Base-by-base conservation (phyloP, 2,797 vertebrate genomes). In the Perdix hodgsoniae region DNA sequence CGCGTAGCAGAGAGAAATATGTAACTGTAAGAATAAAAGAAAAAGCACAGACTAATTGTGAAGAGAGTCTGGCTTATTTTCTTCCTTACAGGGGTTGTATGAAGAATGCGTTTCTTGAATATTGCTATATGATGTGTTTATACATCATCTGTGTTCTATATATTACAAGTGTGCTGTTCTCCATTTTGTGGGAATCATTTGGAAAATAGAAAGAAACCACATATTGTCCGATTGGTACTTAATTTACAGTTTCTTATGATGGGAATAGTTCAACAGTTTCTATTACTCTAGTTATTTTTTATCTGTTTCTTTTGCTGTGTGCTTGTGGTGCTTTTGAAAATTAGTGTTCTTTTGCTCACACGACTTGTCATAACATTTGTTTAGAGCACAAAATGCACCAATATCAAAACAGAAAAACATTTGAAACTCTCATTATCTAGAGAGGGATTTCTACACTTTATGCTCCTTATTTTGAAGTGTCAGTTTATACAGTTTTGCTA, bases 1-100 rank as follows among this genome's bases (percentile, higher is more conserved):
- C 35, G 12, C 11, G 4, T 70, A 67, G 7, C 16, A 75, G 45
- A 64, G 7, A 4, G 2, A 0, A 0, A 37, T 35, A 56, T 74
- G 63, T 26, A 31, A 2, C 2, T 29, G 49, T 57, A 84, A 70
- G 2, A 80, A 74, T 12, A 14, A 86, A 86, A 71, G 33, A 2
- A 72, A 90, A 84, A 26, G 3, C 10, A 26, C 3, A 22, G 54
- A 15, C 5, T 67, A 31, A 37, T 39, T 75, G 8, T 59, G 40
- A 81, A 57, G 39, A 74, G 8, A 3, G 29, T 86, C 61, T 61
- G 19, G 4, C 0, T 2, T 42, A 7, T 71, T 81, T 71, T 39
- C 17, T 57, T 78, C 13, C 35, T 64, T 70, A 24, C 4, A 0
- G 0, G 42, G 12, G 71, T 63, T 71, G 5, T 12, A 57, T 33